Percentiles rank a stretch among this genome's conserved stretches.
phyloP scores from a whole-genome alignment of 2,113 vertebrate genomes.

The Ammospiza caudacuta region DNA sequence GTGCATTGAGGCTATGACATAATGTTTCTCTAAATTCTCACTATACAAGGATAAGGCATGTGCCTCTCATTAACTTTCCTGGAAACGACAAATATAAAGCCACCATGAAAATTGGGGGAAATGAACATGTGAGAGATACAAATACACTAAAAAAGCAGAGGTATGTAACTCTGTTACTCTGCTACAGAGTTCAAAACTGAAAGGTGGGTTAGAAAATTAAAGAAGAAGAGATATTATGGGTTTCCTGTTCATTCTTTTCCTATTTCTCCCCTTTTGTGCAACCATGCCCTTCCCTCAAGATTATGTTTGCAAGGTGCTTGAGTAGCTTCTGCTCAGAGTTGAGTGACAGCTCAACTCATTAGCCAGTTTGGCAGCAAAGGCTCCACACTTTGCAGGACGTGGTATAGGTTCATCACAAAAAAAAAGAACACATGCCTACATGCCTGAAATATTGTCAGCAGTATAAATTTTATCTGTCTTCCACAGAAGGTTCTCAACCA shows the following conservation, averaged over 20 bases:
- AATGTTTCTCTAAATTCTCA: conserved; percentile 2
- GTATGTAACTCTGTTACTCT: neutral
- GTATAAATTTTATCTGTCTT: neutral
- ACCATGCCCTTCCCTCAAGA: neutral
- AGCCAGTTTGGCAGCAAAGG: neutral
- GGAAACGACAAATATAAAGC: neutral
- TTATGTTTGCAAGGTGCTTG: neutral
- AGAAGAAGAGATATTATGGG: neutral
- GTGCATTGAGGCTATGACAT: neutral
- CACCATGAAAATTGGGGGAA: neutral
- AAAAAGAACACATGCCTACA: neutral
- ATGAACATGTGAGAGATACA: neutral
- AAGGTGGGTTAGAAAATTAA: neutral
- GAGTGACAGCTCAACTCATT: neutral
- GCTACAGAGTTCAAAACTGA: neutral
- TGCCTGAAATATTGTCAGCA: neutral
- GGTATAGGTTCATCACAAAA: neutral
- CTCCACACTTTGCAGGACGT: neutral
- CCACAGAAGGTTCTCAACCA: neutral
- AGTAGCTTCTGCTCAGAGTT: neutral
- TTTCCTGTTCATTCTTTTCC: neutral
- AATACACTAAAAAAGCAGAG: neutral
- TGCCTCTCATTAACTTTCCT: neutral
- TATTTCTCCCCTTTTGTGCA: neutral
- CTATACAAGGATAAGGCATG: neutral